phyloP scores from a whole-genome alignment of 2,888 invertebrate genomes.

The Sphecodes monilicornis region DNA sequence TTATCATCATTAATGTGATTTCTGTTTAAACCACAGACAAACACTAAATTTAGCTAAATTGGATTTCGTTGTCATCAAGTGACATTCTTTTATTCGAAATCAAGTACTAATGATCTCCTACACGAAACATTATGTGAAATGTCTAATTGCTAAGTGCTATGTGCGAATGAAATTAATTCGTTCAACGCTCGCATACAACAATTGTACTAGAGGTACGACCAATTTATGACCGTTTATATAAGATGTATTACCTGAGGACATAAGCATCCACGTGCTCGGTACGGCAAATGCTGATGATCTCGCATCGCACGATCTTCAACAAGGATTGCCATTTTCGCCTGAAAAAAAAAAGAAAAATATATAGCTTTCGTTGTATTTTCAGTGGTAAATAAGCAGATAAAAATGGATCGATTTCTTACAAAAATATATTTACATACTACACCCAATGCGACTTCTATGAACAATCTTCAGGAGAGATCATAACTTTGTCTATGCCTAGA shows the following conservation, averaged over 20 bases:
- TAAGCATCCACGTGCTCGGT: conserved; percentile 97
- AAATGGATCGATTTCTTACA: neutral
- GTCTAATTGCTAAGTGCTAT: neutral
- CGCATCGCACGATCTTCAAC: conserved; percentile 96
- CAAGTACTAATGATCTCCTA: neutral
- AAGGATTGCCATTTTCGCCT: conserved; percentile 95
- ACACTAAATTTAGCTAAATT: neutral
- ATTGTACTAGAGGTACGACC: neutral
- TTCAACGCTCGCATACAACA: neutral
- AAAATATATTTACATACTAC: neutral
- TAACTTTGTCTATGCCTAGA: neutral
- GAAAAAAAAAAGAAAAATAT: conserved; percentile 32
- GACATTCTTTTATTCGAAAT: neutral
- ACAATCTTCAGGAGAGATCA: neutral
- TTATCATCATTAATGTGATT: too few relatives aligned
- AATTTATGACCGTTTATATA: conserved; percentile 4
- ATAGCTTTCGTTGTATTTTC: neutral
- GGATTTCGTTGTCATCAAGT: neutral
- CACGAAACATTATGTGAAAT: neutral
- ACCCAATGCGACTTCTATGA: neutral
- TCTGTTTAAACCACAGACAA: neutral
- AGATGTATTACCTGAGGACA: conserved; percentile 92
- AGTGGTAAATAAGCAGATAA: neutral
- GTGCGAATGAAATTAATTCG: neutral
- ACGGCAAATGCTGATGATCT: conserved; percentile 96